Conservation (phyloP, 1,140 invertebrate species). For the Amyelois transitella region DNA sequence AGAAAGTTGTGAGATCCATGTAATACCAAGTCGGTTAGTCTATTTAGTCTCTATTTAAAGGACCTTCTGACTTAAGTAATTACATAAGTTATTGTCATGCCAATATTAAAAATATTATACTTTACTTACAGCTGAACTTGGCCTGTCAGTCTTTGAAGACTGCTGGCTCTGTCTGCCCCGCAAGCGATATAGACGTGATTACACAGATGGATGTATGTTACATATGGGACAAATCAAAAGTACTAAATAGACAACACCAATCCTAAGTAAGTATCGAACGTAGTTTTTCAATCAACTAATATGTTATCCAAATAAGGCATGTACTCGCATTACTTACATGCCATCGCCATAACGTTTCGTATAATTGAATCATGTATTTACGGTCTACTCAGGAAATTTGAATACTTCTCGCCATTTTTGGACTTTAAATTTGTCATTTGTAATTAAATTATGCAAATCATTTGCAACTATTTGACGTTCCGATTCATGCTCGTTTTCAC, state of each 20-base stretch:
- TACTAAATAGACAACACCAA: background rate
- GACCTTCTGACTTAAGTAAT: no score
- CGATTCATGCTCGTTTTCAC: background rate
- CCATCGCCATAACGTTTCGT: background rate
- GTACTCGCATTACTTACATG: background rate
- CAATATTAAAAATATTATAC: no score
- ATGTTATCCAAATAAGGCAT: background rate
- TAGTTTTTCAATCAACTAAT: background rate
- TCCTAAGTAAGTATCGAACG: background rate
- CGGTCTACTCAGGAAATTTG: background rate
- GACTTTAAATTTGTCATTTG: background rate
- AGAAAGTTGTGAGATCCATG: no score
- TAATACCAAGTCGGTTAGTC: no score
- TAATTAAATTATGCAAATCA: background rate
- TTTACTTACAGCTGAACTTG: no score
- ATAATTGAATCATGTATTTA: background rate
- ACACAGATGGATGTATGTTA: no score
- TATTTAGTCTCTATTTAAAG: no score
- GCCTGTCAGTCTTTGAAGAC: no score
- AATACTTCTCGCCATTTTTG: background rate
- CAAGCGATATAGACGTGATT: no score
- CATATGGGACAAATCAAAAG: background rate
- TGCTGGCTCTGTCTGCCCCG: no score
- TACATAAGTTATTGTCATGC: no score
- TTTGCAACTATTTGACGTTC: background rate